These are phyloP conservation scores for Smittia sp. DNA, from an alignment of 2,888 invertebrate species.

Conservation along the genomic window DNA sequence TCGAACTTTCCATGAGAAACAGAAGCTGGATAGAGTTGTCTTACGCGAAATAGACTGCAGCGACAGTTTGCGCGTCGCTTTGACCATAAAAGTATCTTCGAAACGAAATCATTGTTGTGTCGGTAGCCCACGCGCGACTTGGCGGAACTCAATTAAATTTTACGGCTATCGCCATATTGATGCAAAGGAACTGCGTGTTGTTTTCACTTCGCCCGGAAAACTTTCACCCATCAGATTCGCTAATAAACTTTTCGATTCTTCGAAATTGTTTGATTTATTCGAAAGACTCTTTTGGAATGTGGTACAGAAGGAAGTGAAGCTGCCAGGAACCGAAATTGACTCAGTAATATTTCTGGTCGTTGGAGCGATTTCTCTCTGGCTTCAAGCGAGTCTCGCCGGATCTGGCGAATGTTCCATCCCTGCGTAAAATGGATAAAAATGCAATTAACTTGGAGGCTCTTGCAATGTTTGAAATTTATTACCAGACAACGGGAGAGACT, in stretches of 20 bases:
- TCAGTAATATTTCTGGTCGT: conserved; percentile 44
- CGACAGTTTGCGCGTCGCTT: neutral
- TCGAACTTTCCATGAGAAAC: no score
- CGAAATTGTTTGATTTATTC: conserved; percentile 23
- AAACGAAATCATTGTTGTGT: neutral
- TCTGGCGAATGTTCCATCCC: conserved; percentile 35
- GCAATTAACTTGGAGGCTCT: conserved; percentile 46
- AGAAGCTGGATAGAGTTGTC: no score
- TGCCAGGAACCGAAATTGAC: neutral
- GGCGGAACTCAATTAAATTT: neutral
- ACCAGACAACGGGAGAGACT: conserved; percentile 50
- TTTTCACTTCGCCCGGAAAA: neutral
- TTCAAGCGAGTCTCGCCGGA: conserved; percentile 46
- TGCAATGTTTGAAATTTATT: neutral
- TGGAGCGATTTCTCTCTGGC: conserved; percentile 51
- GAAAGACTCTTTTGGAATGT: neutral
- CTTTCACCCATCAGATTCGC: neutral
- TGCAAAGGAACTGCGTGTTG: neutral
- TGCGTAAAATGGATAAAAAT: conserved; percentile 44
- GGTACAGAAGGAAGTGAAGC: neutral
- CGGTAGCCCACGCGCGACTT: neutral
- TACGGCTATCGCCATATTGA: neutral
- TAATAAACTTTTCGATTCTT: neutral
- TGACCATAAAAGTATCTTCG: neutral
- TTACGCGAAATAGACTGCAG: no score